Evolutionary conservation across 2,113 vertebrate genomes (phyloP).

Genomic region (Circaetus gallicus): DNA sequence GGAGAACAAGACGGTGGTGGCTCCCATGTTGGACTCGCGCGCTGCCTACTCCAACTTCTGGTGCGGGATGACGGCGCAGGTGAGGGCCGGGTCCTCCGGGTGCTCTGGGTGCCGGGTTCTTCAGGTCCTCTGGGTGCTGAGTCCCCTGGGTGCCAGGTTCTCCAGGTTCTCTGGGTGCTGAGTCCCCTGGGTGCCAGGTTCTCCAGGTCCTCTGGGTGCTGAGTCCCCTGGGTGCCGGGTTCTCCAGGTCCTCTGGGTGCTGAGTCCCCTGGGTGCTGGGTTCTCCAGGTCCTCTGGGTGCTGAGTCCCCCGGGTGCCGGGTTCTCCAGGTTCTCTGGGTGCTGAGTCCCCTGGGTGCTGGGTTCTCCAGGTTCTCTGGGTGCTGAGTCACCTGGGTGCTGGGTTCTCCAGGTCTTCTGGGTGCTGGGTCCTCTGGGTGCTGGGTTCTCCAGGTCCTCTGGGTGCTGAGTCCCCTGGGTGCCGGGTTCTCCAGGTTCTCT

Average conservation of each 20-base stretch:
- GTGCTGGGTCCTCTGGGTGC: too few species aligned
- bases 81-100: neutral
- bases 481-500: too few species aligned
- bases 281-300: neutral
- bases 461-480: too few species aligned
- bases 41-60: conserved; percentile 95
- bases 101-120: neutral
- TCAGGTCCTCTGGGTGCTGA: fast-evolving
- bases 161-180: too few species aligned
- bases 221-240: neutral
- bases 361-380: too few species aligned
- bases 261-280: too few species aligned
- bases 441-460: too few species aligned
- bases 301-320: neutral
- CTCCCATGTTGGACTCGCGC: conserved; percentile 90
- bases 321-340: too few species aligned
- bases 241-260: neutral
- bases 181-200: too few species aligned
- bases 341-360: too few species aligned
- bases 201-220: neutral
- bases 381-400: too few species aligned
- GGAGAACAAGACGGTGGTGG: conserved; percentile 89
- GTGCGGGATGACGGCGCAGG: conserved; percentile 94
- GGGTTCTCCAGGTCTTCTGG: too few species aligned
- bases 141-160: fast-evolving